Base-by-base conservation (phyloP, 1,140 invertebrate species). In the Eupeodes corollae region DNA sequence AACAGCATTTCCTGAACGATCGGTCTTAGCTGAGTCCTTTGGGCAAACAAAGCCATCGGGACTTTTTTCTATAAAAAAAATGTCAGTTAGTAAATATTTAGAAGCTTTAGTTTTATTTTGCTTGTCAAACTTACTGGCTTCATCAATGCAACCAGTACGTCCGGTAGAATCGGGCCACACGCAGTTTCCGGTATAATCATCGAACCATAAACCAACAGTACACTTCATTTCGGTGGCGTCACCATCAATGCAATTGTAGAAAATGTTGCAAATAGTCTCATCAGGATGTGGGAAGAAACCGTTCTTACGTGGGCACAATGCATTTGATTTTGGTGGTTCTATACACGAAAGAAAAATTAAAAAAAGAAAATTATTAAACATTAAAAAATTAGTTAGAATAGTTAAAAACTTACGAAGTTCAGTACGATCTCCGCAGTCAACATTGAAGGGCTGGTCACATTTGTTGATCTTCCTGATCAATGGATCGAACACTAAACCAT, bases 271-370 rank as follows among this genome's bases (percentile, higher is more conserved):
- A 3, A 88, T 76, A 2, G 77, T 65, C 11, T 81, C 68, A 54
- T 91, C 84, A 5, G 86, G 86, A 72, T 93, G 86, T 3, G 86
- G 82, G 70, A 90, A 92, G 76, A 90, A 89, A 6, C 89, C 89
- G 64, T 91, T 91, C 56, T 78, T 76, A 48, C 88, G 75, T 6
- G 87, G 88, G 59, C 89, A 93, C 43, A 79, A 75, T 49, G 74
- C 71, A 55, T 71, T 84, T 5, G 81, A 74, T 56, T 84, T 79
- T 26, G 87, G 80, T 35, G 81, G 77, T 67, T 91, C 87, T 89
- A 70, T 42, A 66, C 69, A 34, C 9, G 33, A 47, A 30, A n/a
- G 14, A 33, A 18, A 49, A 10, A 30, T n/a, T 33, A 31, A 41
- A 11, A n/a, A 18, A 32, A 41, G 39, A 18, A 51, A 51, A 35